Evolutionary conservation across 2,113 vertebrate genomes (phyloP), one percentile per base, ranked within the genome.

Genomic region (Thryonomys swinderianus): DNA sequence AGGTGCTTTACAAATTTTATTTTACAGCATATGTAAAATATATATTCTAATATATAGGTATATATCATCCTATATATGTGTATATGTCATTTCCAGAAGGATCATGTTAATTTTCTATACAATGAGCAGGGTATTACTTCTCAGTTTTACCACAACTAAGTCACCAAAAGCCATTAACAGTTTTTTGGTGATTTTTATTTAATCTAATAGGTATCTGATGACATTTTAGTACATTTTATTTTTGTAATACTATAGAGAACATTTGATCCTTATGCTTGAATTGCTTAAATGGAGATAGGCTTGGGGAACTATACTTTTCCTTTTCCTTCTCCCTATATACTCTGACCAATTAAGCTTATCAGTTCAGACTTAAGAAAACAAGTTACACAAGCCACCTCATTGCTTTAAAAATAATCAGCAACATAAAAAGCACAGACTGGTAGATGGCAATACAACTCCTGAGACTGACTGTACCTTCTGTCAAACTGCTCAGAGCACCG

Each of bases 321-420:
- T 74, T 76, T 57, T 37, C 76, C 61, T 64, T 57, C 4, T 16
- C 55, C 37, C 45, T 83, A 85, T 37, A 61, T 51, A 66, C 23
- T 88, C 64, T 30, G 10, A 32, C 25, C 92, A 93, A 94, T 57
- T 40, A 71, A 90, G 55, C 8, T 88, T 69, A 95, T 14, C 11
- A 78, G 45, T 21, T 87, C 40, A 74, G 11, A 48, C 40, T 21
- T 64, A 90, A 79, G 27, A 92, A 90, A 88, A 78, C n/a, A 92
- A 89, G 37, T 90, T 53, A 82, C 21, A 79, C 27, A 82, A 93
- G n/a, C 45, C 64, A 48, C 61, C 18, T 57, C 82, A 37, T 85
- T 94, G 27, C 48, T 94, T 51, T 82, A 93, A 85, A 80, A 90
- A 64, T n/a, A 21, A 85, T 62, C 37, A 88, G 40, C 71, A 96